phyloP scores from a whole-genome alignment of 2,888 invertebrate species.

The Hirtodrosophila histrioides region DNA sequence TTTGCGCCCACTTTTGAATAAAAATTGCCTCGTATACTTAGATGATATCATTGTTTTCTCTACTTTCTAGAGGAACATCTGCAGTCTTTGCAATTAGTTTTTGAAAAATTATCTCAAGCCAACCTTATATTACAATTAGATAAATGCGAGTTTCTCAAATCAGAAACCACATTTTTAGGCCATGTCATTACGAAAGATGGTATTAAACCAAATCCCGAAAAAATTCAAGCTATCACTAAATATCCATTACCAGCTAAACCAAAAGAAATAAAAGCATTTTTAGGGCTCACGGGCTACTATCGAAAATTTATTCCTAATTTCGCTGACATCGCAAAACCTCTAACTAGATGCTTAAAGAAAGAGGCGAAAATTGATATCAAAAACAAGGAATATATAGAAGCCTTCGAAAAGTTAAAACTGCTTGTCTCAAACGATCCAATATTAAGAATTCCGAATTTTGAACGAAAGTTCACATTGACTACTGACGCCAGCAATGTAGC shows the following conservation, averaged over 20 bases:
- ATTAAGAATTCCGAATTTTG: conserved; percentile 10
- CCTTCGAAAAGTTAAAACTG: conserved; percentile 13
- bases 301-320: conserved; percentile 8
- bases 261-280: conserved; percentile 10
- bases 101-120: conserved; percentile 10
- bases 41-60: conserved; percentile 14
- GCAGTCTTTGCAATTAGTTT: conserved; percentile 9
- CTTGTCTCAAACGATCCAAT: conserved; percentile 11
- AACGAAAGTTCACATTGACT: conserved; percentile 7
- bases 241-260: background rate
- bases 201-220: conserved; percentile 8
- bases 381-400: conserved; percentile 1
- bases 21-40: too few relatives aligned
- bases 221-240: conserved; percentile 4
- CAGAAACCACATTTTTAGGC: conserved; percentile 4
- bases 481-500: conserved; percentile 10
- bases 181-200: conserved; percentile 13
- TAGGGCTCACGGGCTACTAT: background rate
- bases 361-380: background rate
- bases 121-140: conserved; percentile 12
- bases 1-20: too few relatives aligned
- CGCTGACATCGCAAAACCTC: conserved; percentile 6
- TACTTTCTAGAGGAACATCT: conserved; percentile 14
- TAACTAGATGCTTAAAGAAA: conserved; percentile 11
- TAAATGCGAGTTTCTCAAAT: conserved; percentile 11